Percentiles rank a stretch among this genome's conserved stretches.
Conservation (phyloP, 2,888 invertebrate genomes). For the Cheilosia urbana region DNA sequence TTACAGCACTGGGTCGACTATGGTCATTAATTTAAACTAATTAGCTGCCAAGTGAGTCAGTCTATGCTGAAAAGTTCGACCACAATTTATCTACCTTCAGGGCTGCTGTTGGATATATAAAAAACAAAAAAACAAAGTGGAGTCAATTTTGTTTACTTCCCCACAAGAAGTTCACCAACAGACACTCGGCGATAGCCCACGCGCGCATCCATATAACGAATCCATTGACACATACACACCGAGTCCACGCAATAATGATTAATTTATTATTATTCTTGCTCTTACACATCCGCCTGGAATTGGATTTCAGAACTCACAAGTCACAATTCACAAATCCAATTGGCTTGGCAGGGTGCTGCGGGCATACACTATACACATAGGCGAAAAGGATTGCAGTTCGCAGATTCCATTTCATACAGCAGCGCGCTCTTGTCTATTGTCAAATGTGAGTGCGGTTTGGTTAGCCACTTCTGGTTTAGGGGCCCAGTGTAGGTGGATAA, state of each 20-base stretch:
- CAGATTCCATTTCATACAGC: not conserved
- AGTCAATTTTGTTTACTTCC: slow-evolving; percentile 40
- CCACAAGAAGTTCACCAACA: slow-evolving; percentile 59
- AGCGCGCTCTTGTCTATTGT: slow-evolving; percentile 39
- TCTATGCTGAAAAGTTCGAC: slow-evolving; percentile 47
- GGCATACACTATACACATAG: not conserved
- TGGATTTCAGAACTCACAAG: slow-evolving; percentile 3
- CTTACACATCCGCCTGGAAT: slow-evolving; percentile 67
- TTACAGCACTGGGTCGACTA: not conserved
- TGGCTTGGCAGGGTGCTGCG: not conserved
- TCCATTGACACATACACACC: slow-evolving; percentile 32
- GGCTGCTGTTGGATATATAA: slow-evolving; percentile 40
- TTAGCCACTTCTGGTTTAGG: slow-evolving; percentile 64
- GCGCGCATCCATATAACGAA: slow-evolving; percentile 27
- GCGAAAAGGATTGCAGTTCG: slow-evolving; percentile 51
- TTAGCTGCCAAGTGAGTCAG: slow-evolving; percentile 37
- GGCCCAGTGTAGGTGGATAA: slow-evolving; percentile 60
- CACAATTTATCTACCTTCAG: slow-evolving; percentile 37
- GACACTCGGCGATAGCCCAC: slow-evolving; percentile 43
- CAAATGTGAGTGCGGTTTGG: slow-evolving; percentile 30
- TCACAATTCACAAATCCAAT: not conserved
- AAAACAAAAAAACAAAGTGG: slow-evolving; percentile 38
- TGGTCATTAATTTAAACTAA: slow-evolving; percentile 46
- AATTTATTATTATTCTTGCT: slow-evolving; percentile 72
- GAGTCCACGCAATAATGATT: slow-evolving; percentile 68